phyloP scores from a whole-genome alignment of 2,888 invertebrate species.

The Tetrapedia diversipes region DNA sequence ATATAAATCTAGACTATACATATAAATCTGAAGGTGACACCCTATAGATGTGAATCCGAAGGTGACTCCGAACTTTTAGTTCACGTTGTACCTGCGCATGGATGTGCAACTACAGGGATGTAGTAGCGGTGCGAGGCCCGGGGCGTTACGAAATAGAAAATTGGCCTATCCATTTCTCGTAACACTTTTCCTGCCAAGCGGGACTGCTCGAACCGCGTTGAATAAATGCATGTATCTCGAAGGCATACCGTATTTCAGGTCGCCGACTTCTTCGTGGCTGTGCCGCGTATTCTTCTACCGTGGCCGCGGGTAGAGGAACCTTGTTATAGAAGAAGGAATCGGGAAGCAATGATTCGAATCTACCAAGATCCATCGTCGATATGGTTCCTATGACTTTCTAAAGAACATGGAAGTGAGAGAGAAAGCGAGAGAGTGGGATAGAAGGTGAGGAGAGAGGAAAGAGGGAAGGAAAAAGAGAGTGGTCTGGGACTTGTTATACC shows the following conservation, averaged over 20 bases:
- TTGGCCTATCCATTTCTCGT: conserved; percentile 80
- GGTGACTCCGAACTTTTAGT: too few relatives aligned
- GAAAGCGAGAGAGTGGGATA: too few relatives aligned
- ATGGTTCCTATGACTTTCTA: too few relatives aligned
- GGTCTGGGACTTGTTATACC: too few relatives aligned
- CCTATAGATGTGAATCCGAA: too few relatives aligned
- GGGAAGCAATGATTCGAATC: conserved; percentile 54
- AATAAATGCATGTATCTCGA: conserved; percentile 78
- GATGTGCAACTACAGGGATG: conserved; percentile 62
- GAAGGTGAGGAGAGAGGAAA: too few relatives aligned
- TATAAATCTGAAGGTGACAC: too few relatives aligned
- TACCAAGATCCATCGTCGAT: conserved; percentile 36
- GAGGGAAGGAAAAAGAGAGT: too few relatives aligned
- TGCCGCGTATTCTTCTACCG: conserved; percentile 40
- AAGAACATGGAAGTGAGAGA: too few relatives aligned
- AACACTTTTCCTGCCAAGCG: conserved; percentile 73
- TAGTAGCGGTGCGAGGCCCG: conserved; percentile 59
- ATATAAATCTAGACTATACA: too few relatives aligned
- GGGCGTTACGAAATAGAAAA: conserved; percentile 77
- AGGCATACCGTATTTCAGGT: conserved; percentile 60
- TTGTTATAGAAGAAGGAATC: conserved; percentile 13
- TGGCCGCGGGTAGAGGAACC: conserved; percentile 4
- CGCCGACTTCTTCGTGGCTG: conserved; percentile 43
- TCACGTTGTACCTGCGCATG: too few relatives aligned
- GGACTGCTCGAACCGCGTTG: conserved; percentile 74